Evolutionary conservation across 2,888 invertebrate species (phyloP).

Genomic region (Graphium colonna): DNA sequence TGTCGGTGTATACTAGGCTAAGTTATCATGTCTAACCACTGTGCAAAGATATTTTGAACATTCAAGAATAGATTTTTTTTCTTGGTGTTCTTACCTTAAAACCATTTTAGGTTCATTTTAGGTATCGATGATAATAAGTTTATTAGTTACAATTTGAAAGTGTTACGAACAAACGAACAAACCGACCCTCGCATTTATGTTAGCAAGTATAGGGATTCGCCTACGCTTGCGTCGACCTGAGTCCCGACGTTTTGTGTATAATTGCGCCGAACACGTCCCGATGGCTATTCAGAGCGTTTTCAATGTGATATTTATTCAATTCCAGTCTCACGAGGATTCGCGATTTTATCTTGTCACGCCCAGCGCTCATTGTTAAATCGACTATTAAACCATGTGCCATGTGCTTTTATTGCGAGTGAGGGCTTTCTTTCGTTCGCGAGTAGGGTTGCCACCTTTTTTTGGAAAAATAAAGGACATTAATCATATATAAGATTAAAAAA

Average conservation of each 20-base stretch:
- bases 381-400: slow-evolving; percentile 51
- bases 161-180: background rate
- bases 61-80: no score
- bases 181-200: background rate
- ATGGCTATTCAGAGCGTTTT: slow-evolving; percentile 67
- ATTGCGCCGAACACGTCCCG: slow-evolving; percentile 69
- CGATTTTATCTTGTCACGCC: slow-evolving; percentile 75
- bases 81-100: no score
- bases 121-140: no score
- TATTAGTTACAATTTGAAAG: no score
- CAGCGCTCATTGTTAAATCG: slow-evolving; percentile 58
- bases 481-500: no score
- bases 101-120: no score
- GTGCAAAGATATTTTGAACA: no score
- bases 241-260: slow-evolving; percentile 47
- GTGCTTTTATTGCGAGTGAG: slow-evolving; percentile 54
- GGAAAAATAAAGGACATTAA: slow-evolving; percentile 49
- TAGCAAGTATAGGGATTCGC: no score
- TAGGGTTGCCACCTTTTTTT: no score
- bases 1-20: no score
- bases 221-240: no score
- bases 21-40: no score
- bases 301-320: slow-evolving; percentile 70
- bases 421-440: slow-evolving; percentile 49
- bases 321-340: slow-evolving; percentile 59